Evolutionary conservation across 2,113 vertebrate species (phyloP).

Genomic region (Labeo catla): DNA sequence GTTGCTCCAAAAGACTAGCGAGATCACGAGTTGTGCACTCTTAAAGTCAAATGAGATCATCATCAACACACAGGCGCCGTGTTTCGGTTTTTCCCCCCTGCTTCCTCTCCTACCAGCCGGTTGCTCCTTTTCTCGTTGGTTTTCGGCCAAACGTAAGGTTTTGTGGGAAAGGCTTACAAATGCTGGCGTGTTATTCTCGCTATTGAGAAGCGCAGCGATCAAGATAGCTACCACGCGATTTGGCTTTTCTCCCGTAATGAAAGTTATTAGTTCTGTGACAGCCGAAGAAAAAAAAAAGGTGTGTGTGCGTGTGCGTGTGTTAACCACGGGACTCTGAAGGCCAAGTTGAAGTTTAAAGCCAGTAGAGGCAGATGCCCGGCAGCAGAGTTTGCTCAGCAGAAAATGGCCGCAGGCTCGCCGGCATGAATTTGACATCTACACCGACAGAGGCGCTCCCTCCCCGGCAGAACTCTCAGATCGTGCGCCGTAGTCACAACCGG

Average conservation of each 20-base stretch:
- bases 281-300: background rate
- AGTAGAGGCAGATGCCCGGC: conserved; percentile 33
- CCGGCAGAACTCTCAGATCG: conserved; percentile 53
- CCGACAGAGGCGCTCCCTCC: conserved; percentile 75
- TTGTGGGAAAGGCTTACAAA: conserved; percentile 51
- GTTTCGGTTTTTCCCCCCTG: conserved; percentile 53
- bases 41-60: conserved; percentile 58
- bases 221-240: conserved; percentile 6
- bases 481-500: conserved; percentile 41
- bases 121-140: conserved; percentile 55
- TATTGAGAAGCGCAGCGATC: conserved; percentile 25
- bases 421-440: conserved; percentile 76
- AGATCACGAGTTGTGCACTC: conserved; percentile 63
- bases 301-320: conserved; percentile 8
- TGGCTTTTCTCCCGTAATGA: conserved; percentile 36
- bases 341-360: conserved; percentile 73
- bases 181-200: conserved; percentile 29
- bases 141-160: conserved; percentile 51
- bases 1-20: conserved; percentile 52
- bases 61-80: conserved; percentile 17
- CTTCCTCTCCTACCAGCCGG: conserved; percentile 41
- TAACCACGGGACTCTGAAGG: conserved; percentile 62
- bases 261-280: conserved; percentile 57
- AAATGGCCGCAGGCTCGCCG: conserved; percentile 85
- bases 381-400: conserved; percentile 76